Percentiles rank a stretch among this genome's conserved stretches.
phyloP scores from a whole-genome alignment of 1,140 invertebrate species.

The Papilio polytes region DNA sequence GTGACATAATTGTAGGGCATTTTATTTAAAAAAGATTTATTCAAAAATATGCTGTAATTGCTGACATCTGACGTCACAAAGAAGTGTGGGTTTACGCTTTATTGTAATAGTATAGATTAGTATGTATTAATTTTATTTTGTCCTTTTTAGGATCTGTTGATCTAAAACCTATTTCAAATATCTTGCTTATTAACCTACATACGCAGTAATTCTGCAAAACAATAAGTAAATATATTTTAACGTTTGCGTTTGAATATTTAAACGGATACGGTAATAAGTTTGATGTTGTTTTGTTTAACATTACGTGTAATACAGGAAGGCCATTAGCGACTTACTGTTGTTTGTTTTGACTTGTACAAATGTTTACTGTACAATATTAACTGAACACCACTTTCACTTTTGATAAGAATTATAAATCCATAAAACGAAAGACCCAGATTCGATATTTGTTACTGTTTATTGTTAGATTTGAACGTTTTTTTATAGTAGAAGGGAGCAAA shows the following conservation, averaged over 20 bases:
- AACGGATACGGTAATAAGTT: not conserved
- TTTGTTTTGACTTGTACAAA: not conserved
- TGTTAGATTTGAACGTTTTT: too few relatives aligned
- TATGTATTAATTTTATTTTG: not conserved
- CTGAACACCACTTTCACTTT: not conserved
- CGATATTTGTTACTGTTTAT: not conserved
- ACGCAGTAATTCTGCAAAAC: not conserved
- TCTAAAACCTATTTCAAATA: too few relatives aligned
- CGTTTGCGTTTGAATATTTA: not conserved
- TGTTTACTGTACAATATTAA: not conserved
- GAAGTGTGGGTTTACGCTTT: too few relatives aligned
- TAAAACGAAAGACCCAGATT: not conserved
- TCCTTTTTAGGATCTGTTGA: too few relatives aligned
- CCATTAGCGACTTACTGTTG: constrained; percentile 1
- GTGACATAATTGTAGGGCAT: too few relatives aligned
- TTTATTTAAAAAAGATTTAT: too few relatives aligned
- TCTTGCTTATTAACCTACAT: too few relatives aligned
- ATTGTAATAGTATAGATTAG: too few relatives aligned
- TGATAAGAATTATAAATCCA: not conserved
- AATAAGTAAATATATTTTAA: not conserved
- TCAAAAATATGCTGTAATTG: too few relatives aligned
- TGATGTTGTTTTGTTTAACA: not conserved
- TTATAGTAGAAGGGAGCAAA: too few relatives aligned
- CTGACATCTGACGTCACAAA: too few relatives aligned
- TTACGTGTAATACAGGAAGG: not conserved